A percentile compares a stretch with the other conserved stretches of the same genome.
These are phyloP conservation scores for Monoplex corrugatus DNA, from an alignment of 2,888 invertebrate genomes.

Conservation along the genomic window DNA sequence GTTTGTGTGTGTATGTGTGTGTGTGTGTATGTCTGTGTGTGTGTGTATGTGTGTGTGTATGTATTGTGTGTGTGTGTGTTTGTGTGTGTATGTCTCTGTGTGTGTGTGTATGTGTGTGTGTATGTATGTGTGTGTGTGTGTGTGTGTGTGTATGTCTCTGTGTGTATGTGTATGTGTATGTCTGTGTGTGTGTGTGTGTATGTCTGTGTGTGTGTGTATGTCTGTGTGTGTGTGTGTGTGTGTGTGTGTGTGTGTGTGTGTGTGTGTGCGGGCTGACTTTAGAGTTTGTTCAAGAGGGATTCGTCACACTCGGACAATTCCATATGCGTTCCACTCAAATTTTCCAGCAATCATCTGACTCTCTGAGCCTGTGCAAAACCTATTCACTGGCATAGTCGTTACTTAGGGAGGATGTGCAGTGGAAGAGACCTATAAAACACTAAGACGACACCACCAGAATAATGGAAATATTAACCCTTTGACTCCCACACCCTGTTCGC, in stretches of 20 bases:
- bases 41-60: conserved; percentile 5
- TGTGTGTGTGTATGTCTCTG: not conserved
- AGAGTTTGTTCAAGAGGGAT: too few relatives aligned
- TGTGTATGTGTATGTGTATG: not conserved
- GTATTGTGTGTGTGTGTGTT: not conserved
- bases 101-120: not conserved
- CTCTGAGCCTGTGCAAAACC: too few relatives aligned
- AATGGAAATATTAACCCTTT: too few relatives aligned
- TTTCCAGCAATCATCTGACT: too few relatives aligned
- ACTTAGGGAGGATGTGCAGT: too few relatives aligned
- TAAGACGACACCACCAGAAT: too few relatives aligned
- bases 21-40: conserved; percentile 12
- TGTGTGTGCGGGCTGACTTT: conserved; percentile 30
- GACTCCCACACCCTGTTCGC: too few relatives aligned
- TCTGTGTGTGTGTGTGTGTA: not conserved
- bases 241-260: conserved; percentile 29
- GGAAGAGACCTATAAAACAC: too few relatives aligned
- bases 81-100: too few relatives aligned
- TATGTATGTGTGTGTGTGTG: conserved; percentile 1
- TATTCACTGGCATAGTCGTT: too few relatives aligned
- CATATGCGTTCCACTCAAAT: too few relatives aligned
- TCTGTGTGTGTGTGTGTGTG: conserved; percentile 26
- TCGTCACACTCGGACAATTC: too few relatives aligned
- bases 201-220: not conserved
- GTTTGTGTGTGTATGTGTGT: not conserved